phyloP scores from a whole-genome alignment of 2,113 vertebrate genomes.

The Muntiacus reevesi region DNA sequence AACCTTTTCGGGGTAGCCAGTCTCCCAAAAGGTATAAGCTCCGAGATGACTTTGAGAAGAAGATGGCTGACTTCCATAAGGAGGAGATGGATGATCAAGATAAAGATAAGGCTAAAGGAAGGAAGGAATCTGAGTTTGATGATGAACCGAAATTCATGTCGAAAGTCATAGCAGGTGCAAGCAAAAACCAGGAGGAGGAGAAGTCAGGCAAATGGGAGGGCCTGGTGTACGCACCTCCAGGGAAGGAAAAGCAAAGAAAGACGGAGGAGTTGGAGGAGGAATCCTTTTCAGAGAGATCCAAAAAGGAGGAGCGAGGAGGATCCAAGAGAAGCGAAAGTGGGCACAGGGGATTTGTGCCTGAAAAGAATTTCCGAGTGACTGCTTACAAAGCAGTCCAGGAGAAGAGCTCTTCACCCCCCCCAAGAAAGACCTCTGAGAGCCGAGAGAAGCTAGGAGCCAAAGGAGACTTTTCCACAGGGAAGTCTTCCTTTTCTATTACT shows the following conservation, averaged over 20 bases:
- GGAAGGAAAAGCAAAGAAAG: constrained; percentile 89
- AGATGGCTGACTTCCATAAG: constrained; percentile 86
- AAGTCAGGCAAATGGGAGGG: constrained; percentile 93
- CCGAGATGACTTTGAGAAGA: constrained; percentile 86
- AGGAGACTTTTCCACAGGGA: constrained; percentile 83
- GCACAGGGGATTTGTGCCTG: constrained; percentile 87
- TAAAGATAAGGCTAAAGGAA: constrained; percentile 82
- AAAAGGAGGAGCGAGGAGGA: constrained; percentile 88
- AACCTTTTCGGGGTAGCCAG: constrained; percentile 83
- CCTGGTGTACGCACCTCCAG: constrained; percentile 81
- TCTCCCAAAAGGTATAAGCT: constrained; percentile 88
- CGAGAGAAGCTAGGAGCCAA: constrained; percentile 85
- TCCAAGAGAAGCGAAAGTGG: constrained; percentile 85
- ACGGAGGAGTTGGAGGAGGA: constrained; percentile 87
- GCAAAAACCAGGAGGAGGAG: constrained; percentile 87
- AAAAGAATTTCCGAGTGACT: constrained; percentile 86
- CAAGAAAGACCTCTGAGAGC: constrained; percentile 82
- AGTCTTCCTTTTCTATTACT: constrained; percentile 87
- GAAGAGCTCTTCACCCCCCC: constrained; percentile 81
- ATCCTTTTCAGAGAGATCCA: constrained; percentile 83
- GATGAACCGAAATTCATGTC: constrained; percentile 87
- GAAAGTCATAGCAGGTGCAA: constrained; percentile 82
- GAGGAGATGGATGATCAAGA: constrained; percentile 90
- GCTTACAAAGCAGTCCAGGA: constrained; percentile 86
- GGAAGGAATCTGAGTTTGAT: constrained; percentile 86